Percentiles rank a stretch among this genome's conserved stretches.
These are phyloP conservation scores for Cynopterus brachyotis DNA, from an alignment of 2,113 vertebrate genomes.

Conservation along the genomic window DNA sequence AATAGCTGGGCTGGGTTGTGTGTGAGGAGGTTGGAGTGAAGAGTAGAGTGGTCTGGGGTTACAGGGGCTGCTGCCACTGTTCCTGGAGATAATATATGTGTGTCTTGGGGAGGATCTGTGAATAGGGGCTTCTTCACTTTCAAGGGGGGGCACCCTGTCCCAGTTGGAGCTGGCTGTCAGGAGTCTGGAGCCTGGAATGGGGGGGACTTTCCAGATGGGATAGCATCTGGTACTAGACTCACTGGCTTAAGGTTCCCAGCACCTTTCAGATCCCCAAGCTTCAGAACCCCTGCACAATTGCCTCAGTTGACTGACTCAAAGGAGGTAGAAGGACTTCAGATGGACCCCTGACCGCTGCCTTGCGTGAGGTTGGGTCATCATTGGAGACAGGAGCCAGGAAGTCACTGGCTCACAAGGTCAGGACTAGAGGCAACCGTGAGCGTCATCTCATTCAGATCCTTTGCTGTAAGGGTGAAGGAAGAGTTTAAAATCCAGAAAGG, in stretches of 20 bases:
- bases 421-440: not conserved
- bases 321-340: constrained; percentile 29
- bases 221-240: not conserved
- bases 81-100: not conserved
- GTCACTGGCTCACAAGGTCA: not conserved
- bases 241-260: not conserved
- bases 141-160: not conserved
- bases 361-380: not conserved
- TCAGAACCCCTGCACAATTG: not conserved
- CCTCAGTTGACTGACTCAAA: constrained; percentile 23
- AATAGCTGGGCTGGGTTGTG: not conserved
- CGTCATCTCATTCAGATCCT: not conserved
- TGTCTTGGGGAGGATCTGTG: not conserved
- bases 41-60: not conserved
- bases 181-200: not conserved
- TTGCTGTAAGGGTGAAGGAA: not conserved
- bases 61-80: not conserved
- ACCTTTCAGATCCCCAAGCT: not conserved
- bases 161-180: not conserved
- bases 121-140: not conserved
- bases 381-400: not conserved
- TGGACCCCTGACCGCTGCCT: not conserved
- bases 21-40: not conserved
- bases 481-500: not conserved
- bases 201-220: not conserved